Evolutionary conservation across 2,888 invertebrate genomes (phyloP), one percentile per base, ranked within the genome.

Genomic region (Litoditis marina): DNA sequence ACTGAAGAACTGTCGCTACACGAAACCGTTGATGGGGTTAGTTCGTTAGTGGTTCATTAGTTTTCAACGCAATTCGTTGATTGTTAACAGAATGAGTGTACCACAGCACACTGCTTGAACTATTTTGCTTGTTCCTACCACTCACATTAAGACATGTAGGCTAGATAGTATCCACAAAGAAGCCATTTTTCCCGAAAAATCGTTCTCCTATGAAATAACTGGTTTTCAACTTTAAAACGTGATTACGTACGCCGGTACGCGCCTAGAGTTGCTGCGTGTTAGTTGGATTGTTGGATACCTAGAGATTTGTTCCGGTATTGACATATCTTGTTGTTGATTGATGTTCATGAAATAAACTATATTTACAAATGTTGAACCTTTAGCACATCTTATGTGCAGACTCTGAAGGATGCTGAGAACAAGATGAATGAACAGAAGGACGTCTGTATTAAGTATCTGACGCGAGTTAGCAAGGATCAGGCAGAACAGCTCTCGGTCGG

Each of bases 1-100:
- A 87, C 87, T 92, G 44, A 80, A 88, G 42, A 79, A 83, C 60
- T 74, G 76, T 28, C 86, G 85, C 68, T 83, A 85, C 27, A 86
- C 73, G 0, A 31, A 60, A 25, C 47, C 59, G 1, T 42, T 74
- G 7, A 39, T 61, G 58, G 63, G 71, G 71, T 73, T 13, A 50
- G n/a, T 25, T 36, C 13, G 11, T 31, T n/a, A 16, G 8, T 52
- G 7, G 51, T 8, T 51, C 7, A 28, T 22, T 27, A 7, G 11
- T 42, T 42, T 4, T 22, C 42, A 4, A 42, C n/a, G 22, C 5
- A 42, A 42, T 11, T 11, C 5, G n/a, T n/a, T n/a, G n/a, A n/a
- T n/a, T n/a, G n/a, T n/a, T n/a, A n/a, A n/a, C n/a, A n/a, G n/a
- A n/a, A n/a, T n/a, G n/a, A n/a, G n/a, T n/a, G n/a, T n/a, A n/a